Conservation (phyloP, 2,888 invertebrate species). For the Apamea sordens region DNA sequence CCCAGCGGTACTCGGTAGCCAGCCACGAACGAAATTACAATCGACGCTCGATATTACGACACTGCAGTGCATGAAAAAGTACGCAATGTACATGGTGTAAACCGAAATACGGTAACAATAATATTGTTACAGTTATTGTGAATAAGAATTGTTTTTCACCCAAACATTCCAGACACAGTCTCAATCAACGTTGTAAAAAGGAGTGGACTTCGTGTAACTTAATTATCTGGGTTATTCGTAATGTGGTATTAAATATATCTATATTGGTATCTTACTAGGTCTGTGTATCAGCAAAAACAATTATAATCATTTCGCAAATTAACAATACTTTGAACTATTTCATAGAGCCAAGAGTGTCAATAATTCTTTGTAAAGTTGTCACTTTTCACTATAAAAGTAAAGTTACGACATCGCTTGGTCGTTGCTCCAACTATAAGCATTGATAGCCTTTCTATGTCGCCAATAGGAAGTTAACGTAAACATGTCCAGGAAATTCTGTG, state of each 20-base stretch:
- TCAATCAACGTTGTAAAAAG: constrained; percentile 21
- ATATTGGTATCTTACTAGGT: not conserved
- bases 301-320: not conserved
- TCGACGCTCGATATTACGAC: constrained; percentile 46
- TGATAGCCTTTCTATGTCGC: constrained; percentile 13
- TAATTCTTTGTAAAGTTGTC: constrained; percentile 40
- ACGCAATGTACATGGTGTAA: constrained; percentile 53
- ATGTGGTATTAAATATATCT: not conserved
- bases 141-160: constrained; percentile 26
- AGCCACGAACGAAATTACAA: constrained; percentile 44
- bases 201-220: constrained; percentile 2
- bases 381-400: constrained; percentile 30
- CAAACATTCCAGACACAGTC: constrained; percentile 12
- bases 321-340: constrained; percentile 13
- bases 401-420: constrained; percentile 42
- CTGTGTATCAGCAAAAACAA: not conserved
- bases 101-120: constrained; percentile 36
- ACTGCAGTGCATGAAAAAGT: constrained; percentile 43
- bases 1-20: not conserved
- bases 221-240: constrained; percentile 1
- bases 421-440: constrained; percentile 24
- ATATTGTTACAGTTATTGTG: constrained; percentile 42
- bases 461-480: constrained; percentile 49
- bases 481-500: constrained; percentile 34
- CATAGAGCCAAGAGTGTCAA: constrained; percentile 3